Percentiles rank a stretch among this genome's conserved stretches.
phyloP scores from a whole-genome alignment of 2,113 vertebrate species.

The Clinocottus analis region DNA sequence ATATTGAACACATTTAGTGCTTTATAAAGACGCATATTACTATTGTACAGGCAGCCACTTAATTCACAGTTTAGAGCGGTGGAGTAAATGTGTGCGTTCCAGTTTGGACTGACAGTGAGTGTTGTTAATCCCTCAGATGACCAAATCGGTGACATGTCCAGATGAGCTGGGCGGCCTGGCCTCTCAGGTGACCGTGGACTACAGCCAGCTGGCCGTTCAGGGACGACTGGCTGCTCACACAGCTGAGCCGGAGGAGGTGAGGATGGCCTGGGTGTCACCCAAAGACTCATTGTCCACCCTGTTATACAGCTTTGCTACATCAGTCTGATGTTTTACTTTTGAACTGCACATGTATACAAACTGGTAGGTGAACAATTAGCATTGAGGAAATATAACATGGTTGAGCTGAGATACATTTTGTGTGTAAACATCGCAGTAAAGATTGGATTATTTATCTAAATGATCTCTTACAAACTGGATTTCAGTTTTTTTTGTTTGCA shows the following conservation, averaged over 20 bases:
- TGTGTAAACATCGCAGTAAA: background rate
- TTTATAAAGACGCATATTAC: background rate
- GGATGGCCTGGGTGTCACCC: conserved; percentile 1
- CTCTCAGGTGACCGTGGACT: conserved; percentile 97
- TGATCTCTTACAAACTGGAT: background rate
- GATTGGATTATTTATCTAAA: background rate
- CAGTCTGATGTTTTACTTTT: background rate
- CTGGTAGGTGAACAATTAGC: background rate
- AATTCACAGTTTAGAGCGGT: background rate
- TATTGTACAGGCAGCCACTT: background rate
- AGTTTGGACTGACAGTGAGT: background rate
- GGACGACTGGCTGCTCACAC: conserved; percentile 96
- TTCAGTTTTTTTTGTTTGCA: background rate
- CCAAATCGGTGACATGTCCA: conserved; percentile 97
- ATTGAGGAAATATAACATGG: background rate
- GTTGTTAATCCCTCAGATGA: conserved; percentile 87
- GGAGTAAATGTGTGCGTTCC: background rate
- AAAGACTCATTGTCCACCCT: background rate
- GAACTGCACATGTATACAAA: background rate
- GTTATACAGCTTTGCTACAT: background rate
- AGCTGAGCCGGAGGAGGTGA: conserved; percentile 96
- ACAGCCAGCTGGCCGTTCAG: conserved; percentile 95
- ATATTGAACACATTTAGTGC: background rate
- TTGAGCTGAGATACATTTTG: background rate
- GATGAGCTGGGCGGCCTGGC: conserved; percentile 96